Conservation (phyloP, 2,888 invertebrate species). For the Merodon equestris region DNA sequence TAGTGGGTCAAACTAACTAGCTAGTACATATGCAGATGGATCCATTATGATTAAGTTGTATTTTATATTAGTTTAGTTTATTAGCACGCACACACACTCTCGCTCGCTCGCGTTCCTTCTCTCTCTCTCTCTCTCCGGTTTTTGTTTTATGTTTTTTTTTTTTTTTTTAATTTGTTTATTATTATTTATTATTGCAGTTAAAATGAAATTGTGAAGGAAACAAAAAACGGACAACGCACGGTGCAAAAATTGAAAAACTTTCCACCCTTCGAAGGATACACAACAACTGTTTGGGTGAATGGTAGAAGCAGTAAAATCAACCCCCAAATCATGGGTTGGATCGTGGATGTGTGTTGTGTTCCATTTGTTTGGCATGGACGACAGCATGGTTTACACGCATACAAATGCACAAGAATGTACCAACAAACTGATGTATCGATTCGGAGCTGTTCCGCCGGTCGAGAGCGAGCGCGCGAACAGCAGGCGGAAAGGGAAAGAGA, state of each 20-base stretch:
- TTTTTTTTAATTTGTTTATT: too few species aligned
- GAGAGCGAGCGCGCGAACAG: too few species aligned
- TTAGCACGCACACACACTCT: slow-evolving; percentile 24
- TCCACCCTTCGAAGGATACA: slow-evolving; percentile 80
- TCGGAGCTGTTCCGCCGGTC: slow-evolving; percentile 65
- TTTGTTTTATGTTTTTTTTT: slow-evolving; percentile 33
- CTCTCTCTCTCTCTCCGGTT: slow-evolving; percentile 19
- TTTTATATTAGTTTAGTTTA: slow-evolving; percentile 22
- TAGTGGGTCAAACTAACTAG: slow-evolving; percentile 26
- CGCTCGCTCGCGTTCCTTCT: slow-evolving; percentile 29
- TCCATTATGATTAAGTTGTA: slow-evolving; percentile 9
- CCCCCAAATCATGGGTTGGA: slow-evolving; percentile 70
- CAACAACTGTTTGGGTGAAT: slow-evolving; percentile 78
- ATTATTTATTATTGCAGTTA: slow-evolving; percentile 16
- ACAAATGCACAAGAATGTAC: slow-evolving; percentile 39
- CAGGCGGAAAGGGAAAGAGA: neutral
- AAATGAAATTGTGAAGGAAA: slow-evolving; percentile 69
- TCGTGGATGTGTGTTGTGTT: slow-evolving; percentile 1
- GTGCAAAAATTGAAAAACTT: slow-evolving; percentile 77
- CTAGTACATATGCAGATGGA: neutral
- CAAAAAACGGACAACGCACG: slow-evolving; percentile 74
- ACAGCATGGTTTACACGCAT: slow-evolving; percentile 71
- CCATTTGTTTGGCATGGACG: slow-evolving; percentile 23
- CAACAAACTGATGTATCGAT: slow-evolving; percentile 48
- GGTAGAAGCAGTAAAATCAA: slow-evolving; percentile 74